Evolutionary conservation across 2,888 invertebrate genomes (phyloP).

Genomic region (Callyntrura guangdongensis): DNA sequence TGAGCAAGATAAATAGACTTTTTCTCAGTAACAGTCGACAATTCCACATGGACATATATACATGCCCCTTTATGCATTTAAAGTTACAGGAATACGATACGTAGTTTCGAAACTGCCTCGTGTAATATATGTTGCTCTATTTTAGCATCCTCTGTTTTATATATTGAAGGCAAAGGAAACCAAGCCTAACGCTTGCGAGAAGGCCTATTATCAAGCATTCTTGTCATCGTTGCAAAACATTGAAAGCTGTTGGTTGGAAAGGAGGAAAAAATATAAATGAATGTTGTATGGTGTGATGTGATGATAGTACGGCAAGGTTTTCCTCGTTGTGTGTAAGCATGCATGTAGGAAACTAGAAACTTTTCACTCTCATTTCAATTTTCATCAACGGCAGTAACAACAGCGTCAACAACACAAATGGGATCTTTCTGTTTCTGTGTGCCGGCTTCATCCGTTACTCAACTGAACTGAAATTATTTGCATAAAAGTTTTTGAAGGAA

Average conservation of each 20-base stretch:
- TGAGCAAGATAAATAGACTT: constrained; percentile 58
- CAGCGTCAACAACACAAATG: constrained; percentile 44
- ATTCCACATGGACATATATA: not conserved
- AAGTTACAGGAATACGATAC: not conserved
- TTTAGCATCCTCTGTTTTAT: constrained; percentile 8
- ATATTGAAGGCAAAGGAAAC: constrained; percentile 21
- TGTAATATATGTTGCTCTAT: no score
- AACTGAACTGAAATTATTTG: constrained; percentile 34
- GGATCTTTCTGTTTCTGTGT: constrained; percentile 3
- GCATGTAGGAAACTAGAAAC: not conserved
- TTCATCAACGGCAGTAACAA: constrained; percentile 44
- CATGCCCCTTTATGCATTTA: not conserved
- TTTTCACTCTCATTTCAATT: constrained; percentile 52
- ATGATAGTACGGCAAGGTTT: not conserved
- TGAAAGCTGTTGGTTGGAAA: not conserved
- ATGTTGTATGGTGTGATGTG: not conserved
- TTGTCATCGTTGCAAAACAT: not conserved
- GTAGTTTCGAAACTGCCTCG: not conserved
- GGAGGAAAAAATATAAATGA: not conserved
- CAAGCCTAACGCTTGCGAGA: constrained; percentile 19
- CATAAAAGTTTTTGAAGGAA: constrained; percentile 27
- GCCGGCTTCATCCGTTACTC: not conserved
- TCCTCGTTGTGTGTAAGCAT: not conserved
- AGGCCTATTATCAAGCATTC: not conserved
- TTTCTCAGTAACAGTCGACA: not conserved